These are phyloP conservation scores for Syngnathus rostellatus DNA, from an alignment of 2,797 vertebrate species.

Conservation along the genomic window DNA sequence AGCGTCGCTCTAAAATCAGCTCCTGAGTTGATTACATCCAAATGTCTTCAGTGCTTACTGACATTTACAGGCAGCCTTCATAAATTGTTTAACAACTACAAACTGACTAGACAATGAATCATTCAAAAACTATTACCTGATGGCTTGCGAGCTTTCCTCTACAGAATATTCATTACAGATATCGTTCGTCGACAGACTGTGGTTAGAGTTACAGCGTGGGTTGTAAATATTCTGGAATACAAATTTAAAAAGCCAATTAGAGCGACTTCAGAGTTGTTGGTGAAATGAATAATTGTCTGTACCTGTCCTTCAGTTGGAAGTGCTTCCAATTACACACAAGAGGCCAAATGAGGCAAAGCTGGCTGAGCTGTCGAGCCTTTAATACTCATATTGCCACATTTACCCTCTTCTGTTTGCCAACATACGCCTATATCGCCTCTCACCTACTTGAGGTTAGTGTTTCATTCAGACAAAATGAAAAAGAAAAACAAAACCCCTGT, in stretches of 20 bases:
- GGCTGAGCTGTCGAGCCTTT: slow-evolving; percentile 7
- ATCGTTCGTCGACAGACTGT: neutral
- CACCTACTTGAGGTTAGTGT: neutral
- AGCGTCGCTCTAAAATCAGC: slow-evolving; percentile 33
- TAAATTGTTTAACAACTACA: slow-evolving; percentile 43
- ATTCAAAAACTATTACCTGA: slow-evolving; percentile 45
- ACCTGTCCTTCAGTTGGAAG: slow-evolving; percentile 24
- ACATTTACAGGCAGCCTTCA: slow-evolving; percentile 37
- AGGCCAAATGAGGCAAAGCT: slow-evolving; percentile 7
- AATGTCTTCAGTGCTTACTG: slow-evolving; percentile 49
- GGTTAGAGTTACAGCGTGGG: slow-evolving; percentile 12
- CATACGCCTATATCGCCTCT: neutral
- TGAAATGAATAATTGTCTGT: slow-evolving; percentile 7
- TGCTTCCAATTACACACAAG: slow-evolving; percentile 2
- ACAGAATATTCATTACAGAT: neutral
- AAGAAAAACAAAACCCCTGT: neutral
- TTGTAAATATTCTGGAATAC: neutral
- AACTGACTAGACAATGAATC: slow-evolving; percentile 39
- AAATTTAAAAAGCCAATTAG: slow-evolving; percentile 12
- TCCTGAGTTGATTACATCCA: slow-evolving; percentile 50
- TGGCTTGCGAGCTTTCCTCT: slow-evolving; percentile 30
- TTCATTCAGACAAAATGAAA: neutral
- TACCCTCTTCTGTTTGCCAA: neutral
- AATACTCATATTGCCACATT: slow-evolving; percentile 18
- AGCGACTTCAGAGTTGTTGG: slow-evolving; percentile 12